Base-by-base conservation (phyloP, 2,888 invertebrate species). In the Philaethria dido region DNA sequence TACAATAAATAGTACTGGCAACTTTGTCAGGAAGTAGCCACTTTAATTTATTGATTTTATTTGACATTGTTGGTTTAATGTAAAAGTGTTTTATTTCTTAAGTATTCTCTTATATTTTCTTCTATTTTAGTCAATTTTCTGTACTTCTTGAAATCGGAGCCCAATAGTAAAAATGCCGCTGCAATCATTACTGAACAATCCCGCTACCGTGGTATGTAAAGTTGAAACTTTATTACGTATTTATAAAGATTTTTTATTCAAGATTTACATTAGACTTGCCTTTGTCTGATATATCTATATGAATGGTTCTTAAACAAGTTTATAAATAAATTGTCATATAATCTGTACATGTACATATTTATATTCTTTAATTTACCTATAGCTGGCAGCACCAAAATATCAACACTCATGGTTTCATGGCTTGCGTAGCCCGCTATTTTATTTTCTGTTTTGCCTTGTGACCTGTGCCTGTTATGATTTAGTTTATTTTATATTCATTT, bases 41-140 rank as follows among this genome's bases (percentile, higher is more conserved):
- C 48, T 48, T 48, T 48, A 48, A 22, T 22, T 48, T 48, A 48
- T 48, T 48, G 48, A 48, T 48, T 55, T 55, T 55, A 20, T 16
- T 52, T 52, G 8, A 14, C 52, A 20, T 20, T 3, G 36, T 39
- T 55, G 55, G 18, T 20, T 55, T 39, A 14, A 14, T 20, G 55
- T 14, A 36, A 55, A 55, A 2, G 9, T 14, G 39, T 55, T 55
- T 55, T 13, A 20, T 55, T 39, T 55, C 20, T 20, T 39, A 13
- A 39, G 13, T 22, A 48, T 48, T 14, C 0, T 13, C 5, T 3
- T 22, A 48, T 14, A 22, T 22, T 48, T 14, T 25, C 3, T 48
- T 8, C 14, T 48, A 14, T 14, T 25, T n/a, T 8, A 5, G 5
- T 25, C 25, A 4, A 25, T 48, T 48, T 25, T 0, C n/a, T 25